Evolutionary conservation across 2,113 vertebrate genomes (phyloP).

Genomic region (Lucifuga dentata): DNA sequence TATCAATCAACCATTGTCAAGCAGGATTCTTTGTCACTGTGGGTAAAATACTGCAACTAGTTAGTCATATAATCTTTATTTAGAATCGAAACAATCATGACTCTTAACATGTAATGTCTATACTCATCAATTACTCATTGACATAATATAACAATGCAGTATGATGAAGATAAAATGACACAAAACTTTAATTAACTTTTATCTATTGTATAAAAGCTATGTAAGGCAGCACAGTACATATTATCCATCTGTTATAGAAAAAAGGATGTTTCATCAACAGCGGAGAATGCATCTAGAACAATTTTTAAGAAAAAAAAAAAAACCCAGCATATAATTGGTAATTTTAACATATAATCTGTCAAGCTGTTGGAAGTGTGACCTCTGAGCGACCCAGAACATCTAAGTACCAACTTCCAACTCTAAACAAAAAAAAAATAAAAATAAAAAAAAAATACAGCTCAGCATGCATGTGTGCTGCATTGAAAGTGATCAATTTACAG

Average conservation of each 20-base stretch:
- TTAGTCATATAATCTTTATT: conserved; percentile 71
- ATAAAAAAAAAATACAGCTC: no score
- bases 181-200: conserved; percentile 38
- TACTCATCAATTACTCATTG: conserved; percentile 40
- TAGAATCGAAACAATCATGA: conserved; percentile 61
- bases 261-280: conserved; percentile 61
- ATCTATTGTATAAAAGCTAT: conserved; percentile 58
- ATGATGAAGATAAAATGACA: conserved; percentile 28
- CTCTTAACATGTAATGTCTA: conserved; percentile 51
- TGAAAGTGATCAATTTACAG: no score
- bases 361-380: no score
- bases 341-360: no score
- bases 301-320: no score
- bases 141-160: conserved; percentile 31
- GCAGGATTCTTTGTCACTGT: background rate
- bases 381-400: no score
- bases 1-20: no score
- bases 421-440: no score
- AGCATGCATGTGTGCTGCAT: no score
- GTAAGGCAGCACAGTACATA: conserved; percentile 77
- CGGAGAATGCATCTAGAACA: conserved; percentile 37
- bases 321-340: no score
- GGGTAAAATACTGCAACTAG: conserved; percentile 2
- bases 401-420: no score
- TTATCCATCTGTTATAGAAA: conserved; percentile 58